A percentile compares a stretch with the other conserved stretches of the same genome.
Conservation (phyloP, 2,888 invertebrate genomes). For the Melangyna quadrimaculata region DNA sequence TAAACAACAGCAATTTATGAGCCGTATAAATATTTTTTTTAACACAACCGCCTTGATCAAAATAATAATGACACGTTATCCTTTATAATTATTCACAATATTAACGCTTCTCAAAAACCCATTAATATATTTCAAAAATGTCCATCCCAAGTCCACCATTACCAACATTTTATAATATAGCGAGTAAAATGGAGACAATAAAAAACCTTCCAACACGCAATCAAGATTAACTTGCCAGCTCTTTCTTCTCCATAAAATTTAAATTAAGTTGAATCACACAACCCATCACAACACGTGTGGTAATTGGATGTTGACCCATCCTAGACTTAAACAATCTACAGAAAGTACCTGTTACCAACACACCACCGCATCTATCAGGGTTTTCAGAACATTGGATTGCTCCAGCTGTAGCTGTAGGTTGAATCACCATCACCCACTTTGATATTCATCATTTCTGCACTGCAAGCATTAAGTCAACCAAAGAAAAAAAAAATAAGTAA, state of each 20-base stretch:
- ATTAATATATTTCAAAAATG: conserved; percentile 45
- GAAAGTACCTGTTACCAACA: not conserved
- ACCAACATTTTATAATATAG: not conserved
- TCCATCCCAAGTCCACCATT: conserved; percentile 27
- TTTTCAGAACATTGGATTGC: conserved; percentile 21
- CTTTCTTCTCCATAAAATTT: conserved; percentile 43
- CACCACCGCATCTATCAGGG: conserved; percentile 43
- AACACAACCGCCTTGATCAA: too few species aligned
- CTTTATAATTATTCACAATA: conserved; percentile 39
- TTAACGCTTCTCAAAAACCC: conserved; percentile 24
- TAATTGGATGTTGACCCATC: conserved; percentile 51
- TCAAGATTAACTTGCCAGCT: conserved; percentile 48
- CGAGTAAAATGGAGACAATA: not conserved
- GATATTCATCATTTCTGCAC: conserved; percentile 41
- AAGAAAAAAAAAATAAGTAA: not conserved
- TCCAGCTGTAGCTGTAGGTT: not conserved
- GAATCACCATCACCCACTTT: not conserved
- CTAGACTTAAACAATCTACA: conserved; percentile 35
- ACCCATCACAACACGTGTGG: conserved; percentile 30
- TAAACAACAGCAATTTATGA: too few species aligned
- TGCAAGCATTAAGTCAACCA: conserved; percentile 19
- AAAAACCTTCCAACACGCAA: conserved; percentile 46
- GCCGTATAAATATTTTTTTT: too few species aligned
- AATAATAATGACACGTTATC: not conserved
- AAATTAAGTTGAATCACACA: conserved; percentile 51